These are phyloP conservation scores for Eucriotettix oculatus DNA, from an alignment of 2,888 invertebrate genomes.

Conservation along the genomic window DNA sequence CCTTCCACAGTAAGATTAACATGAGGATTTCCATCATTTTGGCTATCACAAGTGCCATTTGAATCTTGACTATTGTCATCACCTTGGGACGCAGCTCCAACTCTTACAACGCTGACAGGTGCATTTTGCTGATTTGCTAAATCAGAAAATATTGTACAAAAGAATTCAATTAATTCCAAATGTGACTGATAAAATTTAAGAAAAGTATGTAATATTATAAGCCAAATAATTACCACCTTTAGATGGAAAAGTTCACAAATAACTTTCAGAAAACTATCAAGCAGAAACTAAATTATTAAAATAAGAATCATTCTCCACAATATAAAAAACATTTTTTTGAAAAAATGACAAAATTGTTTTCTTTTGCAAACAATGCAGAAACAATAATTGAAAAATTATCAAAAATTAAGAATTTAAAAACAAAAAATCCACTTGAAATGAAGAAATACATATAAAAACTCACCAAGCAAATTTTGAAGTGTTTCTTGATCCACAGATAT, in stretches of 20 bases:
- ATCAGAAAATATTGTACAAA: slow-evolving; percentile 1
- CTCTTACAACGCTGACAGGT: slow-evolving; percentile 17
- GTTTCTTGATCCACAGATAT: slow-evolving; percentile 66
- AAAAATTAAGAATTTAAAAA: not conserved
- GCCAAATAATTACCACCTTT: too few relatives aligned
- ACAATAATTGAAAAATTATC: not conserved
- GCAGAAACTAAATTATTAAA: too few relatives aligned
- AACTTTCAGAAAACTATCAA: too few relatives aligned
- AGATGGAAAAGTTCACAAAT: too few relatives aligned
- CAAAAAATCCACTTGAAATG: not conserved
- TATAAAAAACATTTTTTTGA: too few relatives aligned
- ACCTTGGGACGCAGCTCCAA: slow-evolving; percentile 23
- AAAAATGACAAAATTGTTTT: too few relatives aligned
- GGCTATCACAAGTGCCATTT: slow-evolving; percentile 19
- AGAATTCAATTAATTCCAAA: too few relatives aligned
- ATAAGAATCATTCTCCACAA: too few relatives aligned
- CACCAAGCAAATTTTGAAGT: slow-evolving; percentile 64
- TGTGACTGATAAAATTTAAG: too few relatives aligned
- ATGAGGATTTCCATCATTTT: slow-evolving; percentile 36
- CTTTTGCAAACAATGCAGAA: too few relatives aligned
- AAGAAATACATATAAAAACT: slow-evolving; percentile 20
- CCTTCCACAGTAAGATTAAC: slow-evolving; percentile 48
- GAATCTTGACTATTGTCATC: slow-evolving; percentile 34
- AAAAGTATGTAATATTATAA: too few relatives aligned
- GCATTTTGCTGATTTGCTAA: slow-evolving; percentile 16